Percentiles rank a stretch among this genome's conserved stretches.
Evolutionary conservation across 2,888 invertebrate species (phyloP).

Genomic region (Cryptus armator): DNA sequence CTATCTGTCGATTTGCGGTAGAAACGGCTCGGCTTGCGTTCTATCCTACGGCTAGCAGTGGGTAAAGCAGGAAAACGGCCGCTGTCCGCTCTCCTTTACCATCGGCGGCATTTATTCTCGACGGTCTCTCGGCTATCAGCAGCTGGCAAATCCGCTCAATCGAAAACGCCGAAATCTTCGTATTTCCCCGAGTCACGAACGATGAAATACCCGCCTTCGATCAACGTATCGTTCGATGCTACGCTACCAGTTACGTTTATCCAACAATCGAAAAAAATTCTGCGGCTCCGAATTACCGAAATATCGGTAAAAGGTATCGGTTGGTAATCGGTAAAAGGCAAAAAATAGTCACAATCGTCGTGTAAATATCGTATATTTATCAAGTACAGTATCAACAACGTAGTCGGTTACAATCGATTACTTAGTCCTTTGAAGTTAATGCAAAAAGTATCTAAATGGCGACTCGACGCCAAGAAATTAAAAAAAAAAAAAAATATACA

Average conservation of each 20-base stretch:
- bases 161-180: not conserved
- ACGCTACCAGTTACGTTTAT: not conserved
- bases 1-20: conserved; percentile 1
- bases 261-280: not conserved
- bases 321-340: conserved; percentile 27
- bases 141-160: not conserved
- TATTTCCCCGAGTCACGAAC: not conserved
- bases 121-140: not conserved
- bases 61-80: not conserved
- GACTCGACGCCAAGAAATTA: too few species aligned
- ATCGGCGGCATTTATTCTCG: not conserved
- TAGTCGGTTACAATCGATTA: not conserved
- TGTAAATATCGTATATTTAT: conserved; percentile 27
- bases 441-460: conserved; percentile 32
- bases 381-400: conserved; percentile 1
- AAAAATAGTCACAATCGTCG: conserved; percentile 25
- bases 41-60: not conserved
- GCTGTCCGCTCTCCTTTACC: not conserved
- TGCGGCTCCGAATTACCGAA: conserved; percentile 21
- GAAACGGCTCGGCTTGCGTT: not conserved
- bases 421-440: conserved; percentile 24
- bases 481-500: too few species aligned
- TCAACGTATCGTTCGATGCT: not conserved
- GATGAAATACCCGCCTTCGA: not conserved
- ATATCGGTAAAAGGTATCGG: not conserved